Evolutionary conservation across 2,113 vertebrate genomes (phyloP), one percentile per base, ranked within the genome.

Genomic region (Rhinolophus ferrumequinum): DNA sequence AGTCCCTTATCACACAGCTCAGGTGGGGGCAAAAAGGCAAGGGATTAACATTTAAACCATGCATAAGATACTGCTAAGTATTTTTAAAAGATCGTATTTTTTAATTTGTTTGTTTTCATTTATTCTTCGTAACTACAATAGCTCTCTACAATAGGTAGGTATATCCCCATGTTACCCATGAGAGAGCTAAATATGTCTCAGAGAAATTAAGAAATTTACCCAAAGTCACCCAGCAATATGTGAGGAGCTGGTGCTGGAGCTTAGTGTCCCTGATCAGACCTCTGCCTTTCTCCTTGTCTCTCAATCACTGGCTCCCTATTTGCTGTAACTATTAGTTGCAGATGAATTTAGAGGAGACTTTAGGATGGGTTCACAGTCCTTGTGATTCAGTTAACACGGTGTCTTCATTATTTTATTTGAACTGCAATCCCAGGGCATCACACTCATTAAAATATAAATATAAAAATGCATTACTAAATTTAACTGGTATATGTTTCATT

Each of bases 361-460:
- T 12, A 50, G 85, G 50, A 80, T 0, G 64, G 41, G 35, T n/a
- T 79, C 54, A 35, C 4, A 67, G 88, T 84, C 18, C 38, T 28
- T 89, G 35, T 58, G 47, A 88, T 30, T 83, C 66, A 58, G 41
- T 60, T 90, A 69, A 67, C 33, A 80, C 0, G 47, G 44, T 44
- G 35, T 56, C 21, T 81, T 85, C 21, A 30, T 13, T 84, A 76
- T 56, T 72, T 95, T 81, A 95, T 76, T 47, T 41, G 50, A 83
- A 96, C 26, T 75, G 13, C 26, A 47, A 44, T 75, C 52, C 60
- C 82, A 90, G 66, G 77, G 77, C 7, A 81, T 73, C 54, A 66
- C 8, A 86, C 28, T 33, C 47, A 87, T 41, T 88, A 60, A 92
- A 89, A 94, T 85, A 58, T 58, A 95, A 95, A 95, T 44, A 88